Percentiles rank a stretch among this genome's conserved stretches.
Evolutionary conservation across 2,113 vertebrate genomes (phyloP).

Genomic region (Crypturellus undulatus): DNA sequence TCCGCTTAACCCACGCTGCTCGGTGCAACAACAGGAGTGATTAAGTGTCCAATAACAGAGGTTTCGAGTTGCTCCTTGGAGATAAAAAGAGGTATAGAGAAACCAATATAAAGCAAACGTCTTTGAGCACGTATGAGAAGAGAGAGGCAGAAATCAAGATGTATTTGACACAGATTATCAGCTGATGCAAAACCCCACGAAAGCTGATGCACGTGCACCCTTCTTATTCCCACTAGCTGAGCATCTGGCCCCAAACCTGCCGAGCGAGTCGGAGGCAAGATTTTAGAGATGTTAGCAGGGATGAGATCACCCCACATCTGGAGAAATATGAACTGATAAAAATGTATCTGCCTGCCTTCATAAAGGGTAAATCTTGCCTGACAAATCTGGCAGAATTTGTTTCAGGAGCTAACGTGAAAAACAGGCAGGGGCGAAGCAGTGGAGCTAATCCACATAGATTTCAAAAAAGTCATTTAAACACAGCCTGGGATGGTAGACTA

Average conservation of each 20-base stretch:
- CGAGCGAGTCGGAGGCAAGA: not conserved
- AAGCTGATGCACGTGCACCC: not conserved
- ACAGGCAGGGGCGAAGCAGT: constrained; percentile 42
- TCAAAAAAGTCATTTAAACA: constrained; percentile 69
- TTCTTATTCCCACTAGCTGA: not conserved
- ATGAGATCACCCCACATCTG: constrained; percentile 54
- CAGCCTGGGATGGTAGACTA: constrained; percentile 56
- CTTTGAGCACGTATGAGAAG: not conserved
- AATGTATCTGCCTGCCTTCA: constrained; percentile 32
- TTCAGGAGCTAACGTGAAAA: constrained; percentile 59
- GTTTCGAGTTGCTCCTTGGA: not conserved
- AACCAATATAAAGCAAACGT: not conserved
- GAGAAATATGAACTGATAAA: constrained; percentile 63
- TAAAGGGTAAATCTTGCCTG: constrained; percentile 58
- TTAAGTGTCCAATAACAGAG: not conserved
- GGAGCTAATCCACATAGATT: constrained; percentile 68
- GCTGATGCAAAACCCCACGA: not conserved
- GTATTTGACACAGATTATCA: not conserved
- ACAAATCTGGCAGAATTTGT: constrained; percentile 55
- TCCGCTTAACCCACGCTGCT: not conserved
- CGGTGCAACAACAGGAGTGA: not conserved
- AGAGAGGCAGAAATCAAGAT: not conserved
- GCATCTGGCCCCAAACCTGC: not conserved
- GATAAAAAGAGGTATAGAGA: not conserved
- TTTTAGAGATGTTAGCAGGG: constrained; percentile 5